These are phyloP conservation scores for Spatulosminthurus flaviceps DNA, from an alignment of 2,888 invertebrate species.

Conservation along the genomic window DNA sequence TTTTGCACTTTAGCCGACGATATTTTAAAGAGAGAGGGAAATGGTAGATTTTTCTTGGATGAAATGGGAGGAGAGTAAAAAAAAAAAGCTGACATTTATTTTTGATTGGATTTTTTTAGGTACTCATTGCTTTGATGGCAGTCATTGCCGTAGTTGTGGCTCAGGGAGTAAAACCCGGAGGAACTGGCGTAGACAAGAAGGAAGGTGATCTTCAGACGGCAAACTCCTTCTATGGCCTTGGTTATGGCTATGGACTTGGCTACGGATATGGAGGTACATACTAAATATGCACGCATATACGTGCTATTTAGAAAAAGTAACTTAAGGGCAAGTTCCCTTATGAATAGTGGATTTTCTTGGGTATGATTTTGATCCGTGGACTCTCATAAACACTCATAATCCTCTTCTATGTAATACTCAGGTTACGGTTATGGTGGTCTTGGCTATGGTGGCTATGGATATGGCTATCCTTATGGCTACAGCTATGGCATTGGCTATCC, in stretches of 20 bases:
- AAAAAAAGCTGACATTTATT: neutral
- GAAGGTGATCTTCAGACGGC: constrained; percentile 60
- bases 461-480: constrained; percentile 45
- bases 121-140: constrained; percentile 58
- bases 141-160: constrained; percentile 52
- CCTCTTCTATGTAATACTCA: too few relatives aligned
- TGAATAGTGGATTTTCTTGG: too few relatives aligned
- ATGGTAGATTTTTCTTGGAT: too few relatives aligned
- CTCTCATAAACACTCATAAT: too few relatives aligned
- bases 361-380: too few relatives aligned
- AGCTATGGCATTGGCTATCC: constrained; percentile 43
- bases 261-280: constrained; percentile 45
- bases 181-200: constrained; percentile 54
- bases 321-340: too few relatives aligned
- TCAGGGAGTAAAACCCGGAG: constrained; percentile 45
- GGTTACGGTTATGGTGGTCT: constrained; percentile 8
- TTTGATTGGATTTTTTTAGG: constrained; percentile 47
- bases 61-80: too few relatives aligned
- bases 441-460: constrained; percentile 31
- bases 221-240: constrained; percentile 56
- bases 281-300: constrained; percentile 50
- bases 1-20: too few relatives aligned
- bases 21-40: too few relatives aligned
- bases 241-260: constrained; percentile 50
- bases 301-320: too few relatives aligned